Evolutionary conservation across 2,888 invertebrate species (phyloP).

Genomic region (Mystacides longicornis): DNA sequence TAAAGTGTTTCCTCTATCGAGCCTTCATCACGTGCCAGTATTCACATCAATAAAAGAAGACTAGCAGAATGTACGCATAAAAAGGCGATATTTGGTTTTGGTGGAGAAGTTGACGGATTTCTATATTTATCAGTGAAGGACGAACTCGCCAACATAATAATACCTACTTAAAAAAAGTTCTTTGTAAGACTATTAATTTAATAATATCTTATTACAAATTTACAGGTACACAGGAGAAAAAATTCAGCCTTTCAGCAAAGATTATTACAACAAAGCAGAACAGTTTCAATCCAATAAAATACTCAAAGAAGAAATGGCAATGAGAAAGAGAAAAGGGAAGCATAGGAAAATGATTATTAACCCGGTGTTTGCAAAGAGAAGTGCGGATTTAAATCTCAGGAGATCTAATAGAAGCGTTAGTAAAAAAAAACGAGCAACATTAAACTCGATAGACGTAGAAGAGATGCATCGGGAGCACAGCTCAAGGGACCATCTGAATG

Average conservation of each 20-base stretch:
- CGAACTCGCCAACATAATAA: too few species aligned
- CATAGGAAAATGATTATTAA: constrained; percentile 37
- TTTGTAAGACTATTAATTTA: too few species aligned
- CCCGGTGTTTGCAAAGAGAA: constrained; percentile 47
- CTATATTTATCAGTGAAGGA: too few species aligned
- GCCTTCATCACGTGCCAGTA: too few species aligned
- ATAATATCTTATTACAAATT: too few species aligned
- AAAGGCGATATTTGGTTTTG: too few species aligned
- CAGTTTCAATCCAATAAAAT: background rate
- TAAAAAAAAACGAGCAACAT: background rate
- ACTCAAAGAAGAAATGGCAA: constrained; percentile 2
- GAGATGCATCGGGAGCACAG: constrained; percentile 38
- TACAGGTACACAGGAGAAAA: constrained; percentile 17
- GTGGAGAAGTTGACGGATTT: too few species aligned
- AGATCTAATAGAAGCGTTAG: constrained; percentile 5
- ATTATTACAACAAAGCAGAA: constrained; percentile 15
- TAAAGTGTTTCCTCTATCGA: too few species aligned
- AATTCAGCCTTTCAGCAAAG: constrained; percentile 19
- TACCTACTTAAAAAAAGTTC: too few species aligned
- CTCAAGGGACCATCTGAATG: constrained; percentile 33
- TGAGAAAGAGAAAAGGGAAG: background rate
- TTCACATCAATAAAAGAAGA: too few species aligned
- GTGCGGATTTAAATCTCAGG: constrained; percentile 31
- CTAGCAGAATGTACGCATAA: too few species aligned
- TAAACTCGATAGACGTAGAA: constrained; percentile 30